Evolutionary conservation across 2,888 invertebrate genomes (phyloP), one percentile per base, ranked within the genome.

Genomic region (Hypena proboscidalis): DNA sequence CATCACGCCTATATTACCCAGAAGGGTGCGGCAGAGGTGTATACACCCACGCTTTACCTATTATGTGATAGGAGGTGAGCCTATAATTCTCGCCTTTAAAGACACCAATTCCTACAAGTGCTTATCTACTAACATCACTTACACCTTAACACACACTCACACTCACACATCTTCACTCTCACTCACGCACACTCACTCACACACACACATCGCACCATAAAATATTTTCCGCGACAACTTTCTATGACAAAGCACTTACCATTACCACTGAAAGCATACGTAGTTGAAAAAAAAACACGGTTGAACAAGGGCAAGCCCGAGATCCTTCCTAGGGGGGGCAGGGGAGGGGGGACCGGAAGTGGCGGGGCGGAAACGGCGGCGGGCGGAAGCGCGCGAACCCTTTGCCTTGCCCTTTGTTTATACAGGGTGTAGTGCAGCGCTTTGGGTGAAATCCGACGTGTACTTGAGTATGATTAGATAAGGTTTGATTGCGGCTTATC

Each of bases 401-500:
- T 85, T 87, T 83, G 78, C 73, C 73, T 57, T 63, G 74, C 75
- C 78, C 76, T 85, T 87, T 87, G 86, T 88, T 84, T 85, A 78
- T 76, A 66, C 72, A 78, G 32, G 41, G 31, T 15, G 20, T 29
- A 21, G 34, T 42, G 50, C 30, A 45, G 17, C 29, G 25, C 29
- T 38, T 51, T 37, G 23, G 54, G 42, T 27, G 41, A 48, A 57
- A 41, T 23, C 30, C 20, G 46, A 15, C 20, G 35, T 27, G 43
- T 45, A 34, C 36, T 38, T 47, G 5, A 31, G 27, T 55, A 30
- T 19, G 31, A 47, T 40, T 43, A 41, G 11, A 29, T 3, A 33
- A 21, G 11, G 15, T 32, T n/a, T n/a, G n/a, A n/a, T n/a, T n/a
- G n/a, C n/a, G n/a, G n/a, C n/a, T n/a, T n/a, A n/a, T n/a, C n/a